Conservation (phyloP, 2,113 vertebrate genomes). For the Tragelaphus imberbis region DNA sequence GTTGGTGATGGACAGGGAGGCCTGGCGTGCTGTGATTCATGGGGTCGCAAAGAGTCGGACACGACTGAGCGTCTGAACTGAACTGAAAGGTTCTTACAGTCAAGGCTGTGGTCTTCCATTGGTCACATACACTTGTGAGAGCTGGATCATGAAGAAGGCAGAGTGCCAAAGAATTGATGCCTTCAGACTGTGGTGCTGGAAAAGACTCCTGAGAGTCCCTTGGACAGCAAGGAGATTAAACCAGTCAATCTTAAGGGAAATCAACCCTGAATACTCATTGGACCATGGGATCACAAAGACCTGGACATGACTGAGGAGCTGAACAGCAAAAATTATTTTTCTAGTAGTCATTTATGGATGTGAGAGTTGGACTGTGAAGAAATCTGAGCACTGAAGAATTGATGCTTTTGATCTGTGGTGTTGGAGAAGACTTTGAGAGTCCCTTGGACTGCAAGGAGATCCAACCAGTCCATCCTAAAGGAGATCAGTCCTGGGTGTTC, state of each 20-base stretch:
- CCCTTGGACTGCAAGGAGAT: not conserved
- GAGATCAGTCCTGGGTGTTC: not conserved
- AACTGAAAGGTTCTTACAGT: too few species aligned
- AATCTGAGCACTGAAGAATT: not conserved
- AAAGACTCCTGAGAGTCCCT: too few species aligned
- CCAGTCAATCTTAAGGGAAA: not conserved
- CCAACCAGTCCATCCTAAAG: not conserved
- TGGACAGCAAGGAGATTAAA: not conserved
- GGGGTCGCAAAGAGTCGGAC: too few species aligned
- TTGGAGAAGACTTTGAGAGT: not conserved
- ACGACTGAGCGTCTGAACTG: too few species aligned
- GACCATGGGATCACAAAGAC: not conserved
- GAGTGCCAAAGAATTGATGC: too few species aligned
- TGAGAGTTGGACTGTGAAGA: not conserved
- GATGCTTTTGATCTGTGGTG: not conserved
- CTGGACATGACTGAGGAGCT: not conserved
- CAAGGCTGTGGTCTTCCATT: too few species aligned
- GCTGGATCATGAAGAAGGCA: too few species aligned
- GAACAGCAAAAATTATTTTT: not conserved
- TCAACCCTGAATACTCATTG: not conserved
- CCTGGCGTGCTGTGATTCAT: too few species aligned
- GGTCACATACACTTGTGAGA: too few species aligned
- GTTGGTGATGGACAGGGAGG: not conserved
- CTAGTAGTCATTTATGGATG: not conserved
- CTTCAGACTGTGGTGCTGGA: too few species aligned